phyloP scores from a whole-genome alignment of 2,113 vertebrate species.

The Hyperoodon ampullatus region DNA sequence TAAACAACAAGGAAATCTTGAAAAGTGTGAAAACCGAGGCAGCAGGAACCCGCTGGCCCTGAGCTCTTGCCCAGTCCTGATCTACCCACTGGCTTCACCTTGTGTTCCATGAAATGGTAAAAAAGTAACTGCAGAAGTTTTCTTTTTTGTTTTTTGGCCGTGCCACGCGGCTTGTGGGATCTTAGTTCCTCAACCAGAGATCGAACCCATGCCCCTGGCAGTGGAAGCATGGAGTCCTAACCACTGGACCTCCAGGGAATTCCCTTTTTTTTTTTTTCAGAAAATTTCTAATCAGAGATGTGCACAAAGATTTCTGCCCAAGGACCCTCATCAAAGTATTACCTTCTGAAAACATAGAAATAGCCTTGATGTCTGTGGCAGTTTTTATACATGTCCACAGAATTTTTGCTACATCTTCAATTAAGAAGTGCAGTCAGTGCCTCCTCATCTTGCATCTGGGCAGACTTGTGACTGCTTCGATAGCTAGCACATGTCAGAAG shows the following conservation, averaged over 20 bases:
- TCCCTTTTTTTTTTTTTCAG: not conserved
- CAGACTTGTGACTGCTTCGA: not conserved
- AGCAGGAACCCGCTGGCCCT: not conserved
- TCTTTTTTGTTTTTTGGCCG: not conserved
- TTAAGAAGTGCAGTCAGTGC: not conserved
- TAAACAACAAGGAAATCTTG: not conserved
- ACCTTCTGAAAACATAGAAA: not conserved
- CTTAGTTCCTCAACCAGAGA: too few species aligned
- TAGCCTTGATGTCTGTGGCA: too few species aligned
- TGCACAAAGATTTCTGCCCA: not conserved
- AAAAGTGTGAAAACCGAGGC: not conserved
- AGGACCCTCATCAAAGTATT: not conserved
- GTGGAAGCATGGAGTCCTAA: not conserved
- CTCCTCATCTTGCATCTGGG: not conserved
- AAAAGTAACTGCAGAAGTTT: not conserved
- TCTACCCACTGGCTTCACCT: not conserved
- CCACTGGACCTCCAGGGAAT: not conserved
- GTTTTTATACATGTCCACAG: not conserved
- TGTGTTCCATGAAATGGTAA: not conserved
- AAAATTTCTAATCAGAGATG: not conserved
- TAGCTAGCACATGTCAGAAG: rapidly evolving
- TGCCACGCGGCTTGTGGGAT: too few species aligned
- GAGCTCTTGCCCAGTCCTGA: not conserved
- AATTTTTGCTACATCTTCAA: not conserved
- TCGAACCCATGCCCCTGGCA: too few species aligned